Conservation (phyloP, 2,888 invertebrate species). For the Myopa tessellatipennis region DNA sequence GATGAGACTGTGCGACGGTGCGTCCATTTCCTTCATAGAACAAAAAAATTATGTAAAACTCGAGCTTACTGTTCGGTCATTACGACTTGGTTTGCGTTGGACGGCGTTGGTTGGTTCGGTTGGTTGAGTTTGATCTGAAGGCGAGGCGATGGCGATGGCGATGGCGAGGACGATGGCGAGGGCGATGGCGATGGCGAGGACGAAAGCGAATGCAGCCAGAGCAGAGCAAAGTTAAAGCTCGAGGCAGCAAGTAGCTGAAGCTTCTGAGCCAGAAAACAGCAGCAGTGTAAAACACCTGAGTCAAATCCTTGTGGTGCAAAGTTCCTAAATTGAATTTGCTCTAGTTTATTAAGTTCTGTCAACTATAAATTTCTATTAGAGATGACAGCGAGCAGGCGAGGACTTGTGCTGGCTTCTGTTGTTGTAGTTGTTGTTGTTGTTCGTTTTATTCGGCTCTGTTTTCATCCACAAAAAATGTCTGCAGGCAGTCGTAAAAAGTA, state of each 20-base stretch:
- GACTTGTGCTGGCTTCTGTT: neutral
- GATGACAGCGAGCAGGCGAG: conserved; percentile 44
- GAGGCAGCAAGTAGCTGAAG: too few relatives aligned
- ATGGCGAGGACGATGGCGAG: neutral
- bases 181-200: neutral
- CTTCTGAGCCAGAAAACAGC: neutral
- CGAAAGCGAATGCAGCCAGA: neutral
- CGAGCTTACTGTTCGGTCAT: conserved; percentile 2
- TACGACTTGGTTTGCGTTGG: neutral
- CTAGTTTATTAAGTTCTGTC: conserved; percentile 52
- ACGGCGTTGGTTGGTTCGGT: neutral
- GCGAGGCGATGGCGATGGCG: neutral
- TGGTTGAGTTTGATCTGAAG: neutral
- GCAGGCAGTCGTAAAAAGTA: neutral
- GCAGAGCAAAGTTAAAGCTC: too few relatives aligned
- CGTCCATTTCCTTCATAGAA: neutral
- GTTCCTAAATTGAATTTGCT: conserved; percentile 41
- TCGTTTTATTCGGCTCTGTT: neutral
- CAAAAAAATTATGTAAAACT: neutral
- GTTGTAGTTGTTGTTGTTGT: neutral
- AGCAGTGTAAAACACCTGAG: neutral
- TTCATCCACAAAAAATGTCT: neutral
- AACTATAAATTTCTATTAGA: conserved; percentile 53
- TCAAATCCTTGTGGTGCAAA: conserved; percentile 29
- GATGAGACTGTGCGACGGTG: neutral